These are phyloP conservation scores for Intellagama lesueurii DNA, from an alignment of 2,797 vertebrate genomes.

Conservation along the genomic window DNA sequence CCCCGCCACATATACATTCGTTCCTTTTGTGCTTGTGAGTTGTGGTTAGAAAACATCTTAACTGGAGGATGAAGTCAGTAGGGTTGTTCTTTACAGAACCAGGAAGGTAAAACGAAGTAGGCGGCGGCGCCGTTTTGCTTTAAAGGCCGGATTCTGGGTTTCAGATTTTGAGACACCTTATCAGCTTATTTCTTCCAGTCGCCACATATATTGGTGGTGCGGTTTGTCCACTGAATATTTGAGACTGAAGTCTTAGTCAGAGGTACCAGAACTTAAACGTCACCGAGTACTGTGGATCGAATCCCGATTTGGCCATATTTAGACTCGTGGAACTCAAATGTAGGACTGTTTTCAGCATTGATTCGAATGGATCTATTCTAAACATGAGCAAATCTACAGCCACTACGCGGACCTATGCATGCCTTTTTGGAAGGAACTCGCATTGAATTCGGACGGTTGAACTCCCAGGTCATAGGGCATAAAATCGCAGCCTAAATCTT, in stretches of 20 bases:
- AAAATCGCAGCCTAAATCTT: background rate
- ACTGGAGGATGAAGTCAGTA: background rate
- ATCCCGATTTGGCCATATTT: background rate
- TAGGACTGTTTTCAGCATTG: background rate
- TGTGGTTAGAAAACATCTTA: constrained; percentile 54
- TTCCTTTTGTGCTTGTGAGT: constrained; percentile 32
- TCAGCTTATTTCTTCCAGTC: background rate
- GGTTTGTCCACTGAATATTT: background rate
- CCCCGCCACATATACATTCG: background rate
- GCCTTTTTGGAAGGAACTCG: background rate
- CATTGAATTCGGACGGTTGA: background rate
- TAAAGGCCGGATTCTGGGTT: background rate
- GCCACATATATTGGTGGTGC: background rate
- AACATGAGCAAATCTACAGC: background rate
- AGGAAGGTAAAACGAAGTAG: background rate
- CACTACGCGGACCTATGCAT: background rate
- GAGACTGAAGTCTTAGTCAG: no score
- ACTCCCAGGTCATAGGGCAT: background rate
- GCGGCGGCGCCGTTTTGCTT: background rate
- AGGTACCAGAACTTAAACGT: background rate
- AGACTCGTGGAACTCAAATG: background rate
- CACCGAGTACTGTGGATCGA: no score
- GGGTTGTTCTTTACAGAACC: background rate
- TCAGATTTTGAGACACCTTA: background rate
- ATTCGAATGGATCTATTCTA: background rate